phyloP scores from a whole-genome alignment of 1,140 invertebrate species.

The Wasmannia auropunctata region DNA sequence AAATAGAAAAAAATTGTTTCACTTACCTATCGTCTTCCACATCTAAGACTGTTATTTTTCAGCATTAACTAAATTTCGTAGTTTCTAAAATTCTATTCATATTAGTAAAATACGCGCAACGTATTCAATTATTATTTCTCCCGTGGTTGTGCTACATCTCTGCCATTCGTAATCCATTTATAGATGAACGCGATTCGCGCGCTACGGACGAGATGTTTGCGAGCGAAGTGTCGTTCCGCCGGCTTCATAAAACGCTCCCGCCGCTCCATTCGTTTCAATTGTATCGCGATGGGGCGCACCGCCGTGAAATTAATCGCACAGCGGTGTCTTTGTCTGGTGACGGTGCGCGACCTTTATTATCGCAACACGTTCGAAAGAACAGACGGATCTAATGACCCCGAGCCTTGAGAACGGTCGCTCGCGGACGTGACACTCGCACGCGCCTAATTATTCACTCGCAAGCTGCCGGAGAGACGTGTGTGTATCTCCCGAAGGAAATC shows the following conservation, averaged over 20 bases:
- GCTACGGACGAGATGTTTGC: not conserved
- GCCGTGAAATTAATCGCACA: slow-evolving; percentile 65
- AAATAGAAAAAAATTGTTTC: not conserved
- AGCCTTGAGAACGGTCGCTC: slow-evolving; percentile 58
- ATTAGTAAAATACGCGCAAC: not conserved
- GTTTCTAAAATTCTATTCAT: not conserved
- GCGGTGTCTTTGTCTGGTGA: slow-evolving; percentile 65
- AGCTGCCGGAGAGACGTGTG: not conserved
- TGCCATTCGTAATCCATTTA: slow-evolving; percentile 6
- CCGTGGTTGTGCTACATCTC: not conserved
- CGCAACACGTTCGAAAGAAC: slow-evolving; percentile 62
- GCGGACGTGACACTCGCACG: slow-evolving; percentile 48
- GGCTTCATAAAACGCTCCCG: slow-evolving; percentile 50
- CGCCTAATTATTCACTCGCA: slow-evolving; percentile 55
- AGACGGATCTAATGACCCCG: slow-evolving; percentile 61
- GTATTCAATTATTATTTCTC: not conserved
- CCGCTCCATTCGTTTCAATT: slow-evolving; percentile 62
- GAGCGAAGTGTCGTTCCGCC: slow-evolving; percentile 49
- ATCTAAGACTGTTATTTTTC: not conserved
- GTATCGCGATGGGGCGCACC: slow-evolving; percentile 57
- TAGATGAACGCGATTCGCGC: slow-evolving; percentile 7
- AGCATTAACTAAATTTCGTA: not conserved
- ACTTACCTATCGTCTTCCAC: not conserved
- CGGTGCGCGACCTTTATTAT: slow-evolving; percentile 59
- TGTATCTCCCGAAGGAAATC: not conserved